Conservation (phyloP, 2,888 invertebrate species). For the Polydrusus pterygomalis region DNA sequence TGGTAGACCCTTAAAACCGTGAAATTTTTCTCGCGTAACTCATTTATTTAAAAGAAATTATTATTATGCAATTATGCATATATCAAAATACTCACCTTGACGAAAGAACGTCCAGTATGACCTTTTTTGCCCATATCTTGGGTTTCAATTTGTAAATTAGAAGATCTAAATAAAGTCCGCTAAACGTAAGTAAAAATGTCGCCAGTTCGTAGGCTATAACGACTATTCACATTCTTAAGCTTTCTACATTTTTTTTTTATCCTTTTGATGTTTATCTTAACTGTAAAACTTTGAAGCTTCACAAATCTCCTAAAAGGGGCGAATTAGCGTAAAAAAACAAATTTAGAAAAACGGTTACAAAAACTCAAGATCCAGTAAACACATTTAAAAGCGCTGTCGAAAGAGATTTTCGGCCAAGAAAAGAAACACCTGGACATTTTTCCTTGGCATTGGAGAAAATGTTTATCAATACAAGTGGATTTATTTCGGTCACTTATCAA, state of each 20-base stretch:
- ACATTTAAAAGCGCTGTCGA: conserved; percentile 15
- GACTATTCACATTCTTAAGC: not conserved
- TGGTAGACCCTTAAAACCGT: too few species aligned
- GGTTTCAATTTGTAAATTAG: too few species aligned
- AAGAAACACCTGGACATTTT: conserved; percentile 7
- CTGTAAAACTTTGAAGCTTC: not conserved
- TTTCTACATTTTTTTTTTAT: not conserved
- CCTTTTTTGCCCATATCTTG: too few species aligned
- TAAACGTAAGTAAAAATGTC: too few species aligned
- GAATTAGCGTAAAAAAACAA: not conserved
- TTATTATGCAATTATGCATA: too few species aligned
- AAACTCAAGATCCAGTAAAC: not conserved
- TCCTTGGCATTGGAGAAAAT: not conserved
- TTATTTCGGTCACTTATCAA: not conserved
- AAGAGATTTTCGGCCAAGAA: not conserved
- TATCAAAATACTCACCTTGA: too few species aligned
- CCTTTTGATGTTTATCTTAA: conserved; percentile 3
- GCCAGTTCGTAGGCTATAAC: too few species aligned
- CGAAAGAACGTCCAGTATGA: too few species aligned
- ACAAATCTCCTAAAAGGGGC: not conserved
- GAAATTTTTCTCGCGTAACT: too few species aligned
- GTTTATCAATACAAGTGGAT: not conserved
- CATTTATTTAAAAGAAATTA: too few species aligned
- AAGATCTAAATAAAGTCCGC: too few species aligned
- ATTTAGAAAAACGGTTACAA: not conserved